These are phyloP conservation scores for Clistopyga incitator DNA, from an alignment of 2,888 invertebrate genomes.

Conservation along the genomic window DNA sequence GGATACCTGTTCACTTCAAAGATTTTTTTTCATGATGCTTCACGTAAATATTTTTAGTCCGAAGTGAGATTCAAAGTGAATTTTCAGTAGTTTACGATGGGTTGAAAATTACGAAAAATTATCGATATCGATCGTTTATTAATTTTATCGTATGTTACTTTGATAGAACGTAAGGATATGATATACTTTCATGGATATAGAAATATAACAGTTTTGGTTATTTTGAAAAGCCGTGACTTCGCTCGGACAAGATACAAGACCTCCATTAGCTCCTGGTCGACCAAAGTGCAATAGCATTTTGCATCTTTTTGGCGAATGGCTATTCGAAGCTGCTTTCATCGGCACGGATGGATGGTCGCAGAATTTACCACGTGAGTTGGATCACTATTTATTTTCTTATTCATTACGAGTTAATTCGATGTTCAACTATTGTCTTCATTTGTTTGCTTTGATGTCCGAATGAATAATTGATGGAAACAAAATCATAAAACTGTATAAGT, in stretches of 20 bases:
- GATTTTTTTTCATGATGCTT: not conserved
- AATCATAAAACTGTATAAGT: not conserved
- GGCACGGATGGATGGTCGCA: slow-evolving; percentile 89
- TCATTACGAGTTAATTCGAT: not conserved
- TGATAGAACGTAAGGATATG: too few species aligned
- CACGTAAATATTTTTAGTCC: not conserved
- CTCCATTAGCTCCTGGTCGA: slow-evolving; percentile 90
- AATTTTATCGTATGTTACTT: too few species aligned
- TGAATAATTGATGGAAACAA: not conserved
- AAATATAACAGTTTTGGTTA: slow-evolving; percentile 13
- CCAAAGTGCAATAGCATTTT: slow-evolving; percentile 98
- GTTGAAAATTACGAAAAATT: too few species aligned
- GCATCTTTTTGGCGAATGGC: slow-evolving; percentile 98
- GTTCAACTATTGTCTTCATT: not conserved
- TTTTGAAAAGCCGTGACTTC: slow-evolving; percentile 87
- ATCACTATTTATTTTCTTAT: slow-evolving; percentile 3
- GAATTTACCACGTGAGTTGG: slow-evolving; percentile 85
- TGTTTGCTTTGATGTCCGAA: not conserved
- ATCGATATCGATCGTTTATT: too few species aligned
- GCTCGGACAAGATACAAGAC: slow-evolving; percentile 87
- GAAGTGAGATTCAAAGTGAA: too few species aligned
- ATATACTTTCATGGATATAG: not conserved
- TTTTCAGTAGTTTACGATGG: too few species aligned
- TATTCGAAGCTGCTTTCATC: slow-evolving; percentile 97
- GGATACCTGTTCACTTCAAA: not conserved